Evolutionary conservation across 1,140 invertebrate genomes (phyloP).

Genomic region (Heterodera carotae): DNA sequence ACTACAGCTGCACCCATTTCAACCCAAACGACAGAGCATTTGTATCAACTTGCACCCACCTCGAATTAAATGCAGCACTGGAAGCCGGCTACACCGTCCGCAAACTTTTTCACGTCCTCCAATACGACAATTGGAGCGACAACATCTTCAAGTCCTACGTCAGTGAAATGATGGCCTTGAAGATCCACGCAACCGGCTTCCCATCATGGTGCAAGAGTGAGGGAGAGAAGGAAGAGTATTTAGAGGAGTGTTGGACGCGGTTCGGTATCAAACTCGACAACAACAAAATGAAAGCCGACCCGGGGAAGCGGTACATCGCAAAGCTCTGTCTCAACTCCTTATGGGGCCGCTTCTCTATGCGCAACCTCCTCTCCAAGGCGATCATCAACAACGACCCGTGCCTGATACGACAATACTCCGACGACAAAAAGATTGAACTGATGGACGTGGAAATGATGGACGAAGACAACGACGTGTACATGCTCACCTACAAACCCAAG

Average conservation of each 20-base stretch:
- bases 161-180: background rate
- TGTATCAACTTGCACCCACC: background rate
- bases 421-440: constrained; percentile 13
- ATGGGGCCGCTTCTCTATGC: constrained; percentile 4
- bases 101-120: constrained; percentile 2
- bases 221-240: background rate
- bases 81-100: constrained; percentile 7
- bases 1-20: constrained; percentile 1
- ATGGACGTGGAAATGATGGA: background rate
- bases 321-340: constrained; percentile 10
- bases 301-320: constrained; percentile 7
- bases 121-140: constrained; percentile 6
- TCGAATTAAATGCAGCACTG: constrained; percentile 1
- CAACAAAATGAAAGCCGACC: background rate
- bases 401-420: background rate
- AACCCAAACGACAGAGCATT: background rate
- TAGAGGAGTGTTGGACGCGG: background rate
- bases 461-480: background rate
- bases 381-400: background rate
- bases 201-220: background rate
- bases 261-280: background rate
- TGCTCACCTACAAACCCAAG: background rate
- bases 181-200: constrained; percentile 16
- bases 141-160: constrained; percentile 9
- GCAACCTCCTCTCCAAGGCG: background rate